phyloP scores from a whole-genome alignment of 2,113 vertebrate genomes.

The Semnornis frantzii region DNA sequence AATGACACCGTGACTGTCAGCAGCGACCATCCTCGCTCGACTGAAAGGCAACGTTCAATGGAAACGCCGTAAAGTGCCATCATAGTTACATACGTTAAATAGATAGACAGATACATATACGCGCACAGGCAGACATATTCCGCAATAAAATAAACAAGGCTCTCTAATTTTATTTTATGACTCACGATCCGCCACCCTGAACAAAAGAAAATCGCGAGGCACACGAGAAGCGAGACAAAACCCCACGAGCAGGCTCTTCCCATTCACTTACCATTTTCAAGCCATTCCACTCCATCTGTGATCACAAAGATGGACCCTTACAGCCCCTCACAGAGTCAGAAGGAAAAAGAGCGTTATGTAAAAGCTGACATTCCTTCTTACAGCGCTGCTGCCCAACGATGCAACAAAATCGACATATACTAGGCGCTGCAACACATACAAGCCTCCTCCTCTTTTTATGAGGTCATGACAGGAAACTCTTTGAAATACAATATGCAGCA shows the following conservation, averaged over 20 bases:
- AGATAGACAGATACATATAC: constrained; percentile 49
- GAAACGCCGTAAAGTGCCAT: constrained; percentile 71
- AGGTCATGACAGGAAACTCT: constrained; percentile 95
- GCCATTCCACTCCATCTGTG: constrained; percentile 99
- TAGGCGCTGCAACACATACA: constrained; percentile 91
- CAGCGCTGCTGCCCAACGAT: constrained; percentile 95
- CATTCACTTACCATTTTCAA: constrained; percentile 98
- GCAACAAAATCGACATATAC: constrained; percentile 91
- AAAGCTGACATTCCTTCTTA: constrained; percentile 97
- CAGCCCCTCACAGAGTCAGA: constrained; percentile 84
- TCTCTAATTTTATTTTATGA: constrained; percentile 60
- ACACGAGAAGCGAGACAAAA: constrained; percentile 53
- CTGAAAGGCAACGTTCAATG: constrained; percentile 68
- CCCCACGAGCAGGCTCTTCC: constrained; percentile 68
- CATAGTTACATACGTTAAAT: constrained; percentile 58
- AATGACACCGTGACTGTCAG: constrained; percentile 77
- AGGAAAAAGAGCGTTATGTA: constrained; percentile 89
- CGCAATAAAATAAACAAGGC: constrained; percentile 25
- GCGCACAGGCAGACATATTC: constrained; percentile 44
- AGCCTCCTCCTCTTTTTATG: constrained; percentile 96
- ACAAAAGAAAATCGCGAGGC: constrained; percentile 64
- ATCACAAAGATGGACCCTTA: constrained; percentile 90
- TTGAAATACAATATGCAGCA: constrained; percentile 85
- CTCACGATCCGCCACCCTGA: constrained; percentile 51
- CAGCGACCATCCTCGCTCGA: constrained; percentile 71